Base-by-base conservation (phyloP, 2,113 vertebrate species). In the Periophthalmodon schlosseri region DNA sequence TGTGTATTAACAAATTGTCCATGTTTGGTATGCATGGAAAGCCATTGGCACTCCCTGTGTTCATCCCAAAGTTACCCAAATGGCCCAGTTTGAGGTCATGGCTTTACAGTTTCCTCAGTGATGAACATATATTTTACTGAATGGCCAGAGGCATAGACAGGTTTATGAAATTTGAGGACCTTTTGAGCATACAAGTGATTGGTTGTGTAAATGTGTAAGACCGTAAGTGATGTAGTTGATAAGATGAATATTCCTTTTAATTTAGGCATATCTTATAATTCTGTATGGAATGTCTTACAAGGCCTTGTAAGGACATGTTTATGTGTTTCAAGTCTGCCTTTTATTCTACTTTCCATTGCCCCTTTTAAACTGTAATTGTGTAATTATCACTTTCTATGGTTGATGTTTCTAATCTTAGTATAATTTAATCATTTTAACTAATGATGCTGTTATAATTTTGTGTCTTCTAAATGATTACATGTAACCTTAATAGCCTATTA, bases 1-100 rank as follows among this genome's bases (percentile, higher is more conserved):
- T 71, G 82, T 83, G 75, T 86, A 84, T 84, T 88, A 87, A 87
- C 80, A 80, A 24, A 68, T 46, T 68, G 84, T 91, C 82, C 84
- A 90, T 7, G 83, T 88, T 87, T 83, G 79, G 85, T 92, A 88
- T 86, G 83, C 88, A 86, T 86, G 80, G 74, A 84, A 87, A 86
- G 81, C 80, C 83, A 83, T 82, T 73, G 84, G 72, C 67, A 84
- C 69, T 80, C 81, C 60, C 67, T 67, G 34, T 85, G 74, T 86
- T 79, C 89, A 89, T 91, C 87, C 86, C 91, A 91, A 90, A 92
- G 87, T 90, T 86, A 86, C 83, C 82, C 86, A 68, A 68, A 83
- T 66, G 46, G 82, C 83, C 88, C 68, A 68, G 80, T 84, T 83
- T 67, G 73, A 84, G 83, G 79, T 73, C 87, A 87, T 87, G 76